A percentile compares a stretch with the other conserved stretches of the same genome.
phyloP scores from a whole-genome alignment of 2,797 vertebrate genomes.

The Scolopax rusticola region DNA sequence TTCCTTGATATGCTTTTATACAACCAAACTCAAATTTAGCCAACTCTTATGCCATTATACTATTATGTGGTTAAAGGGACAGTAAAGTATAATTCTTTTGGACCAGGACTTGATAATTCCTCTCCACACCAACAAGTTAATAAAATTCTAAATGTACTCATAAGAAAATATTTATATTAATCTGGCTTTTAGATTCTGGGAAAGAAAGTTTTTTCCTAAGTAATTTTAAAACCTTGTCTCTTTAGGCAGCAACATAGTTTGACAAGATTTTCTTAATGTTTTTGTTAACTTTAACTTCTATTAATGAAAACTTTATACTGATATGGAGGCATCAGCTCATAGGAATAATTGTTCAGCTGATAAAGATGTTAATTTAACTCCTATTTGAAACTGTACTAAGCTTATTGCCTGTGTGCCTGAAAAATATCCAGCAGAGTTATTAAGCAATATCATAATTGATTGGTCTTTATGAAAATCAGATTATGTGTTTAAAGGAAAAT shows the following conservation, averaged over 20 bases:
- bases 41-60: background rate
- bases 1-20: background rate
- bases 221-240: background rate
- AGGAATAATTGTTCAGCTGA: background rate
- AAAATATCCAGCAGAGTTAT: conserved; percentile 25
- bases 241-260: background rate
- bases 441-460: conserved; percentile 42
- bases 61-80: background rate
- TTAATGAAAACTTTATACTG: conserved; percentile 9
- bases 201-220: background rate
- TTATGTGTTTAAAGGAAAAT: conserved; percentile 7
- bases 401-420: background rate
- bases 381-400: conserved; percentile 19
- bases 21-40: background rate
- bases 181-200: background rate
- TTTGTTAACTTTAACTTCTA: background rate
- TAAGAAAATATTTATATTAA: background rate
- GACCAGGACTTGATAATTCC: background rate
- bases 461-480: background rate
- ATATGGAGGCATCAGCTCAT: background rate
- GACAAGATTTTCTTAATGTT: background rate
- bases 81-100: background rate
- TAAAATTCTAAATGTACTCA: background rate
- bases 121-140: background rate
- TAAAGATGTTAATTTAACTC: conserved; percentile 35